These are phyloP conservation scores for Mamestra brassicae DNA, from an alignment of 2,888 invertebrate genomes.

Conservation along the genomic window DNA sequence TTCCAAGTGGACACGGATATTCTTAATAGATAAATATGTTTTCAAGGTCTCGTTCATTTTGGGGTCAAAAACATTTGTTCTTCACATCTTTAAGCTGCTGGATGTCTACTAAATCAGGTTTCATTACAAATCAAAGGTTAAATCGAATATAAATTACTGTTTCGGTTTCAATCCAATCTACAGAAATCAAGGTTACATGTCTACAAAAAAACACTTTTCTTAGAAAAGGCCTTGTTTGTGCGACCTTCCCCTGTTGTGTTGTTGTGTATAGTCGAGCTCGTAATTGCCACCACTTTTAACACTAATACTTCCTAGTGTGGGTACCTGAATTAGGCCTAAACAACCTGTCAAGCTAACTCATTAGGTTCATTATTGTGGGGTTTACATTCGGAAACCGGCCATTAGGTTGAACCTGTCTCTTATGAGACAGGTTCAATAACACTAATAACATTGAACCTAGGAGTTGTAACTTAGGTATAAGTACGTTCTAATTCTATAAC, in stretches of 20 bases:
- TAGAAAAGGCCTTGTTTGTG: conserved; percentile 45
- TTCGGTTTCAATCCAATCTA: conserved; percentile 23
- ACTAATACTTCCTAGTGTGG: neutral
- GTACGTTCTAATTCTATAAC: neutral
- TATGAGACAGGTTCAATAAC: neutral
- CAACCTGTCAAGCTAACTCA: too few species aligned
- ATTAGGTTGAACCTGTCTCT: neutral
- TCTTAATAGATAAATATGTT: neutral
- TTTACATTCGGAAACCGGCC: neutral
- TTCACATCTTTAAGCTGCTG: neutral
- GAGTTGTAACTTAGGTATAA: neutral
- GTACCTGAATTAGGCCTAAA: neutral
- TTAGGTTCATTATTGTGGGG: too few species aligned
- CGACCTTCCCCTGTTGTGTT: conserved; percentile 34
- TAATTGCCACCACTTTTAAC: neutral
- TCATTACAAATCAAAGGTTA: conserved; percentile 5
- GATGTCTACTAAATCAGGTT: conserved; percentile 8
- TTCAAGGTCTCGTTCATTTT: conserved; percentile 30
- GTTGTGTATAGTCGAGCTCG: neutral
- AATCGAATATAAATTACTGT: conserved; percentile 22
- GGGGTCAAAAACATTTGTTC: conserved; percentile 37
- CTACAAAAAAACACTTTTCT: conserved; percentile 36
- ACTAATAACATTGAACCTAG: neutral
- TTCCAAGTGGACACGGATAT: conserved; percentile 14
- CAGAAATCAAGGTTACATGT: conserved; percentile 43